Percentiles rank a stretch among this genome's conserved stretches.
Conservation (phyloP, 2,888 invertebrate species). For the Cancer borealis region DNA sequence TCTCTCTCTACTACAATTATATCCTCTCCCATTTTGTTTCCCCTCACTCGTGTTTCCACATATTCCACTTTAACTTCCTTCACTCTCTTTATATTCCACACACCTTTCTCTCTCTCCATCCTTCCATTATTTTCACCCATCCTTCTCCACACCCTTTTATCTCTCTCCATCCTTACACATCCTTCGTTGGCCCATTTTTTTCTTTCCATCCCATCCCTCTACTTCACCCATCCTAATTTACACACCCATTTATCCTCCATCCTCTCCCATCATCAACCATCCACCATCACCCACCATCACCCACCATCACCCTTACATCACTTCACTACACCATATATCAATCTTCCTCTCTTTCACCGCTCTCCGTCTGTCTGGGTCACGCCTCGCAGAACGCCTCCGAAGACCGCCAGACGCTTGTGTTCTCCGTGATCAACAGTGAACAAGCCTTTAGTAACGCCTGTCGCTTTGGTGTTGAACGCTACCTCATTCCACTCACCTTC, state of each 20-base stretch:
- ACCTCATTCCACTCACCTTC: slow-evolving; percentile 71
- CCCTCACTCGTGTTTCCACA: background rate
- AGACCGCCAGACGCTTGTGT: slow-evolving; percentile 54
- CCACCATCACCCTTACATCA: background rate
- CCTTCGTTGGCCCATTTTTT: too few relatives aligned
- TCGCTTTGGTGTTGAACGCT: slow-evolving; percentile 68
- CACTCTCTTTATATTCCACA: background rate
- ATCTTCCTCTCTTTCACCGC: background rate
- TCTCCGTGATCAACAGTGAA: slow-evolving; percentile 66
- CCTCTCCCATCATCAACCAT: too few relatives aligned
- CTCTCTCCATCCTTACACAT: background rate
- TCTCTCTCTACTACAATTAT: background rate
- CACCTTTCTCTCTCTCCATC: background rate
- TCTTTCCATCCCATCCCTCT: background rate
- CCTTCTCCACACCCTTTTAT: background rate
- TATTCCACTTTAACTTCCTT: background rate
- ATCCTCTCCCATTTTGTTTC: background rate
- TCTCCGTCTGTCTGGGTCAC: background rate
- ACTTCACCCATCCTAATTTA: background rate
- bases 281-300: background rate
- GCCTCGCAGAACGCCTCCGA: slow-evolving; percentile 14
- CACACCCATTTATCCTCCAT: too few relatives aligned
- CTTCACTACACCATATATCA: background rate
- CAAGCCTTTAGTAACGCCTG: slow-evolving; percentile 64
- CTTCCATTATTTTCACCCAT: background rate